Evolutionary conservation across 2,888 invertebrate genomes (phyloP), one percentile per base, ranked within the genome.

Genomic region (Diaphora mendica): DNA sequence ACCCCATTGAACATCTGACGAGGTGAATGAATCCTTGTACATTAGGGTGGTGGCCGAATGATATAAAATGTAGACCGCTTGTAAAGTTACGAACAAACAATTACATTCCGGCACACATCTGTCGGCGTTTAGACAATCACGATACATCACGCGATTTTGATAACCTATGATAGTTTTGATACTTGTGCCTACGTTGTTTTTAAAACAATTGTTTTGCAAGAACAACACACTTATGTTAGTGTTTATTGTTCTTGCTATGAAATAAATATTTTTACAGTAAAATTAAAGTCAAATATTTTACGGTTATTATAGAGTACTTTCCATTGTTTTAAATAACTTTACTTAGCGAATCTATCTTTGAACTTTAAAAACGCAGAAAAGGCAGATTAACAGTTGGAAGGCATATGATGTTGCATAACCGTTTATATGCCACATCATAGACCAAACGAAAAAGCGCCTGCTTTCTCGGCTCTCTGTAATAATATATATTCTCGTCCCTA

Each of bases 71-170:
- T 91, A 91, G 86, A 89, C 80, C 84, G 89, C 86, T 89, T 88
- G 91, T 92, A 93, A 91, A 93, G 91, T 93, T 92, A 90, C 91
- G 91, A 87, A 86, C 93, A 90, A 89, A 94, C 94, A 92, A 94
- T 94, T 94, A 95, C 94, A 95, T 95, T 94, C 95, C 95, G 91
- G 90, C 93, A 95, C 94, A 95, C 95, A 95, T 95, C 95, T 95
- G 95, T 95, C 94, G 93, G 92, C 90, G 93, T 92, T 94, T 94
- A 95, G 94, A 94, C 95, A 95, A 95, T 95, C 95, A 95, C 95
- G 94, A 95, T 95, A 94, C 92, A 94, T 91, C 95, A 95, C 95
- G 95, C 95, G 94, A 95, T 92, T 93, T 91, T 79, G 77, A 82
- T 26, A 79, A 73, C 11, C 35, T 1, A 74, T n/a, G 33, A 33